These are phyloP conservation scores for Drosophila hydei DNA, from an alignment of 1,140 invertebrate species.

Conservation along the genomic window DNA sequence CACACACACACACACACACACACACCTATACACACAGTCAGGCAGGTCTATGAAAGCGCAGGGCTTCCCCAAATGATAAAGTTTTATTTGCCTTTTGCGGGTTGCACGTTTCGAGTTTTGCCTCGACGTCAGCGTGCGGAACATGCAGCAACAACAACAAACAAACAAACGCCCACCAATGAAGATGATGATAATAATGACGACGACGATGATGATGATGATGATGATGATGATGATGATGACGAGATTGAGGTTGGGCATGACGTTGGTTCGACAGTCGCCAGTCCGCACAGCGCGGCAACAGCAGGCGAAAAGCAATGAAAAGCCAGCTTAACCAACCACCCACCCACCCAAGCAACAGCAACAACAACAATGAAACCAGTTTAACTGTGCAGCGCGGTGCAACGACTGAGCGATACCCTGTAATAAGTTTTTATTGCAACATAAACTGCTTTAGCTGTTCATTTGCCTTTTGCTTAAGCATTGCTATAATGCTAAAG, in stretches of 20 bases:
- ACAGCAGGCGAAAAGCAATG: slow-evolving; percentile 28
- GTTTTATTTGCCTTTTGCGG: slow-evolving; percentile 78
- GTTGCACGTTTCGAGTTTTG: slow-evolving; percentile 62
- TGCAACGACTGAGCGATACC: not conserved
- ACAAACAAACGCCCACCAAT: slow-evolving; percentile 43
- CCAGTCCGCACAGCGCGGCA: slow-evolving; percentile 19
- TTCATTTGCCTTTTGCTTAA: too few relatives aligned
- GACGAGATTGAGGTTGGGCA: slow-evolving; percentile 34
- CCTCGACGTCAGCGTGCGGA: slow-evolving; percentile 38
- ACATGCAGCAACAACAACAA: slow-evolving; percentile 39
- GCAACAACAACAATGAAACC: not conserved
- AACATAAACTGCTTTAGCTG: not conserved
- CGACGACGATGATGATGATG: slow-evolving; percentile 2
- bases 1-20: slow-evolving; percentile 29
- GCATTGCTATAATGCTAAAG: too few relatives aligned
- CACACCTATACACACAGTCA: not conserved
- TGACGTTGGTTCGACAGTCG: slow-evolving; percentile 64
- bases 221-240: slow-evolving; percentile 3
- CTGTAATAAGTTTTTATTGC: not conserved
- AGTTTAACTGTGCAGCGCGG: not conserved
- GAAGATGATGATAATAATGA: slow-evolving; percentile 25
- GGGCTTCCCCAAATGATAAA: slow-evolving; percentile 82
- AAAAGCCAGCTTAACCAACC: slow-evolving; percentile 59
- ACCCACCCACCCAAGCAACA: slow-evolving; percentile 19
- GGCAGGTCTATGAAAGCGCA: slow-evolving; percentile 73